Conservation (phyloP, 53 echinoderm and acorn worm genomes). For the Antedon mediterranea region DNA sequence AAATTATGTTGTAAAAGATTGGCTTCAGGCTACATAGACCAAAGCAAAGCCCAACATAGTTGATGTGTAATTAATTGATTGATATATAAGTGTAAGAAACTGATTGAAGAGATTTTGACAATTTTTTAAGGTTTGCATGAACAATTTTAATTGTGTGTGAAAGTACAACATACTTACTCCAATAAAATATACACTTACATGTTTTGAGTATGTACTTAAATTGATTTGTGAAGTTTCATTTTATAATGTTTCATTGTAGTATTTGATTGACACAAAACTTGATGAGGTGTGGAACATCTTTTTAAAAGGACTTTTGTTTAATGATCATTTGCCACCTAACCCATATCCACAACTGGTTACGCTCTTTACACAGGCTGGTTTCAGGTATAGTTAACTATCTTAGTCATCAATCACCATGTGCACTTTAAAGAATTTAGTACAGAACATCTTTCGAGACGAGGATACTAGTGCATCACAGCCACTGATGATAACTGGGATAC, state of each 20-base stretch:
- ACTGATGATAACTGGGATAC: too few relatives aligned
- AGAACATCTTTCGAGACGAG: too few relatives aligned
- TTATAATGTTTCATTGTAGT: constrained; percentile 25
- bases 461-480: too few relatives aligned
- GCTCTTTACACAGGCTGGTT: constrained; percentile 49
- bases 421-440: too few relatives aligned
- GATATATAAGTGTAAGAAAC: too few relatives aligned
- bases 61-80: too few relatives aligned
- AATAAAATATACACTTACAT: not conserved
- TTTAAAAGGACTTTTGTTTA: constrained; percentile 37
- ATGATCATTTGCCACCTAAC: constrained; percentile 53
- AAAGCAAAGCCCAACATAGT: too few relatives aligned
- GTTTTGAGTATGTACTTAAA: not conserved
- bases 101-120: too few relatives aligned
- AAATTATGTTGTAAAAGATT: too few relatives aligned
- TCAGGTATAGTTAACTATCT: constrained; percentile 49
- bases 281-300: constrained; percentile 66
- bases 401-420: too few relatives aligned
- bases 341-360: constrained; percentile 82
- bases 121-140: too few relatives aligned
- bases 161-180: not conserved
- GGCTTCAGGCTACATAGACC: too few relatives aligned
- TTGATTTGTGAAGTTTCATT: not conserved
- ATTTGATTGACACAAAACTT: constrained; percentile 65
- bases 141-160: not conserved